Evolutionary conservation across 2,888 invertebrate species (phyloP).

Genomic region (Drosophila multiciliata): DNA sequence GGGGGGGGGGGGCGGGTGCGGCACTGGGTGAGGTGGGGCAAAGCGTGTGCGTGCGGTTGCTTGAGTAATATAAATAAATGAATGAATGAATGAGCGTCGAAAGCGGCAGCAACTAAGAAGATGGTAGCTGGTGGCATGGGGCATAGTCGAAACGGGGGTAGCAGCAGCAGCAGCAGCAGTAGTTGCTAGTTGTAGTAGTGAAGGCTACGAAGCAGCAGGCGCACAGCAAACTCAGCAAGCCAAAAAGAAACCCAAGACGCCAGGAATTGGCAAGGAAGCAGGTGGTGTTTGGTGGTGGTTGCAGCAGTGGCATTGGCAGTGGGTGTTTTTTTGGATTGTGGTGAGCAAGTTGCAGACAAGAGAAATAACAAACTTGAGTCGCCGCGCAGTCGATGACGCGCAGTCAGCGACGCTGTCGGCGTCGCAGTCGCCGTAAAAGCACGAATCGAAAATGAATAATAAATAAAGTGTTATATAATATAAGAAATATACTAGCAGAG

Average conservation of each 20-base stretch:
- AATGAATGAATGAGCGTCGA: slow-evolving; percentile 69
- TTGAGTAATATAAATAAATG: slow-evolving; percentile 75
- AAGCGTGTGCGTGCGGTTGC: slow-evolving; percentile 68
- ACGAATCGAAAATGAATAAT: slow-evolving; percentile 84
- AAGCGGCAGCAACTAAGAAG: slow-evolving; percentile 15
- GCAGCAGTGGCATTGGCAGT: neutral
- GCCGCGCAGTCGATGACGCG: slow-evolving; percentile 38
- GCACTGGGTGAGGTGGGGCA: slow-evolving; percentile 14
- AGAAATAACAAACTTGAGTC: slow-evolving; percentile 79
- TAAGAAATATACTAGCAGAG: slow-evolving; percentile 69
- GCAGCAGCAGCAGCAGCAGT: slow-evolving; percentile 23
- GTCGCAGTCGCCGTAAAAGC: slow-evolving; percentile 69
- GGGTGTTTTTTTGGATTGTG: slow-evolving; percentile 44
- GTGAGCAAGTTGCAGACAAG: slow-evolving; percentile 77
- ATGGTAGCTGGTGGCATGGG: neutral
- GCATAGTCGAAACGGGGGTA: neutral
- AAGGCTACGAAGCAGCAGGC: slow-evolving; percentile 63
- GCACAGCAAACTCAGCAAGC: slow-evolving; percentile 53
- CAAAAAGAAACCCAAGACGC: slow-evolving; percentile 16
- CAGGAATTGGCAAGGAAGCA: slow-evolving; percentile 43
- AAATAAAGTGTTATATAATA: slow-evolving; percentile 83
- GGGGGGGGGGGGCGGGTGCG: neutral
- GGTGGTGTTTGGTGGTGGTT: slow-evolving; percentile 31
- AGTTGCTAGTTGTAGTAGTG: slow-evolving; percentile 64
- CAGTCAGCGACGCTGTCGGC: slow-evolving; percentile 18